Percentiles rank a stretch among this genome's conserved stretches.
These are phyloP conservation scores for Alloscopus bannaensis DNA, from an alignment of 2,888 invertebrate species.

Conservation along the genomic window DNA sequence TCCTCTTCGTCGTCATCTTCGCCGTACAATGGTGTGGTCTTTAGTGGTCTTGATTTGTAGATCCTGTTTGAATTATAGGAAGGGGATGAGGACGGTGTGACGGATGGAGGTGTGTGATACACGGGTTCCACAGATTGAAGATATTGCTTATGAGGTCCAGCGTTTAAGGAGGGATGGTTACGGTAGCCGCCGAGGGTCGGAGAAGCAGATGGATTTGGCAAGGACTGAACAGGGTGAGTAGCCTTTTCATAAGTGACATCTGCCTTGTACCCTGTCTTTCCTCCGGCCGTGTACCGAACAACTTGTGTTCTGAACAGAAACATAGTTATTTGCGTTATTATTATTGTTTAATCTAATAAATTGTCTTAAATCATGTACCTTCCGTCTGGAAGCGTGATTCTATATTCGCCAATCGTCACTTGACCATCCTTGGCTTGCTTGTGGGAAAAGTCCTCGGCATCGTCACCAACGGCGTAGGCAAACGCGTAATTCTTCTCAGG, in stretches of 20 bases:
- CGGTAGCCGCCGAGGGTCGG: not conserved
- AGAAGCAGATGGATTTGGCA: not conserved
- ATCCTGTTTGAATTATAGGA: constrained; percentile 49
- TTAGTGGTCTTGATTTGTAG: constrained; percentile 56
- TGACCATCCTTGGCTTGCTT: constrained; percentile 81
- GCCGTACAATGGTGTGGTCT: constrained; percentile 15
- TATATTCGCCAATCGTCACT: constrained; percentile 81
- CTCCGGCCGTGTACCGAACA: constrained; percentile 90
- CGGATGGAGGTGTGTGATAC: constrained; percentile 14
- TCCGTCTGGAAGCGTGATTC: constrained; percentile 75
- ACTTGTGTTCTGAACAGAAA: constrained; percentile 79
- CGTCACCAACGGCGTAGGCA: constrained; percentile 71
- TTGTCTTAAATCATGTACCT: constrained; percentile 36
- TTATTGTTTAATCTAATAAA: not conserved
- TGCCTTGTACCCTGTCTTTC: constrained; percentile 93
- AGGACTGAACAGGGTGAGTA: not conserved
- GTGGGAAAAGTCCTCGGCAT: constrained; percentile 81
- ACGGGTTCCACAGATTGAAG: constrained; percentile 36
- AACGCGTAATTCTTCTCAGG: constrained; percentile 72
- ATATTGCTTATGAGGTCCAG: constrained; percentile 25
- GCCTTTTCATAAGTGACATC: constrained; percentile 84
- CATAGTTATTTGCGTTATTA: too few species aligned
- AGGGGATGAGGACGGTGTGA: constrained; percentile 42
- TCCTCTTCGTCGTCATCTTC: constrained; percentile 31
- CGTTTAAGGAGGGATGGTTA: not conserved